These are phyloP conservation scores for Pionites leucogaster DNA, from an alignment of 2,113 vertebrate species.

Conservation along the genomic window DNA sequence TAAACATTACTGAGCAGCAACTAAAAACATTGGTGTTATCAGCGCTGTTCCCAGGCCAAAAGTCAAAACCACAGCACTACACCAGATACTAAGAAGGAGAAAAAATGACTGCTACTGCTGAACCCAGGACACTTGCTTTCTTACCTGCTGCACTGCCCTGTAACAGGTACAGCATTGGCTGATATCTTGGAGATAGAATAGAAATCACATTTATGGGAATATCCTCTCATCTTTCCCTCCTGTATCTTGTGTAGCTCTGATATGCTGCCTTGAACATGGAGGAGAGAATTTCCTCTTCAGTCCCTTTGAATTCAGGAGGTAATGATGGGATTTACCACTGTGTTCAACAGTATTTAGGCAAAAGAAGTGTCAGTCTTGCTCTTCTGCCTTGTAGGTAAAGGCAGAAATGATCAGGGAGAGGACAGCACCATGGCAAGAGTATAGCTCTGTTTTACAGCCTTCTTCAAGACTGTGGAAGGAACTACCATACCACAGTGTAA, in stretches of 20 bases:
- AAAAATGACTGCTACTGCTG: too few species aligned
- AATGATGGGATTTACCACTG: not conserved
- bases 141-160: not conserved
- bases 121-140: not conserved
- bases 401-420: not conserved
- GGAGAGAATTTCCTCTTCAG: not conserved
- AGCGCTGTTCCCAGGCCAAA: too few species aligned
- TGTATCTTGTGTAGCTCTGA: not conserved
- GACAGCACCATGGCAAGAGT: rapidly evolving
- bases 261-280: not conserved
- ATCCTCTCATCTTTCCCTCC: not conserved
- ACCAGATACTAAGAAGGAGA: too few species aligned
- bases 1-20: too few species aligned
- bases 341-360: not conserved
- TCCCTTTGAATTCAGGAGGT: not conserved
- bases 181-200: not conserved
- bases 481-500: too few species aligned
- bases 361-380: not conserved
- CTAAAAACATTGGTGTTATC: too few species aligned
- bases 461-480: not conserved
- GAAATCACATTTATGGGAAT: not conserved
- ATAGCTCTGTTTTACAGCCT: not conserved
- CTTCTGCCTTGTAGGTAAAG: not conserved
- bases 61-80: too few species aligned
- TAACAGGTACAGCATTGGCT: not conserved